Percentiles rank a stretch among this genome's conserved stretches.
Conservation (phyloP, 1,140 invertebrate species). For the Orius insidiosus region DNA sequence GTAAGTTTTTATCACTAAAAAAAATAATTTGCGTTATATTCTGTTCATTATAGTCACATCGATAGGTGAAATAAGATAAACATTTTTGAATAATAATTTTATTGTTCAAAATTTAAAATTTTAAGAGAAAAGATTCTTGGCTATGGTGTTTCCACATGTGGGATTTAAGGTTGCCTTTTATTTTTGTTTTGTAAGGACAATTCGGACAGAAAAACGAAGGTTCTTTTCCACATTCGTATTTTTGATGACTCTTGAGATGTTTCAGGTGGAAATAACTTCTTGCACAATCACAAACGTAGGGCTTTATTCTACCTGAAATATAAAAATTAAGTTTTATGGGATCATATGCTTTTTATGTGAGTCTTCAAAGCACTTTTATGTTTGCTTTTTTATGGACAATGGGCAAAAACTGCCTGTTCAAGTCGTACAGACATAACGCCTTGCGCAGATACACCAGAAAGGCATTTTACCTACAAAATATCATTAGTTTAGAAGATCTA, state of each 20-base stretch:
- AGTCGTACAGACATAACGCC: constrained; percentile 29
- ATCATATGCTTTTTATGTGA: too few relatives aligned
- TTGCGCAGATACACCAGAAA: constrained; percentile 22
- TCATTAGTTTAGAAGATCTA: too few relatives aligned
- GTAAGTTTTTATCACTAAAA: background rate
- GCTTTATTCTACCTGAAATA: background rate
- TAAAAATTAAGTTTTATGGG: background rate
- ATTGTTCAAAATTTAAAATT: background rate
- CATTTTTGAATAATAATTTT: background rate
- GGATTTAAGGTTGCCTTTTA: constrained; percentile 35
- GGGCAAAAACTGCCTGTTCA: constrained; percentile 36
- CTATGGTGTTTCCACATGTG: constrained; percentile 28
- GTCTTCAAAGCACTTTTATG: too few relatives aligned
- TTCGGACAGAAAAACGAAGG: constrained; percentile 59
- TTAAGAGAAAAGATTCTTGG: constrained; percentile 17
- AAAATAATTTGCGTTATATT: too few relatives aligned
- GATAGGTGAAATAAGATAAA: background rate
- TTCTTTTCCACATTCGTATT: constrained; percentile 38
- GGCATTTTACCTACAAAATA: background rate
- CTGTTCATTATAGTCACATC: too few relatives aligned
- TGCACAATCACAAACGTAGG: background rate
- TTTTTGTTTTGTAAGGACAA: constrained; percentile 36
- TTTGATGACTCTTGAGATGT: constrained; percentile 30
- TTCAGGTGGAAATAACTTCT: constrained; percentile 19
- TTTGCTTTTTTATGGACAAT: constrained; percentile 29